A percentile compares a stretch with the other conserved stretches of the same genome.
Conservation (phyloP, 2,888 invertebrate species). For the Diarsia dahlii region DNA sequence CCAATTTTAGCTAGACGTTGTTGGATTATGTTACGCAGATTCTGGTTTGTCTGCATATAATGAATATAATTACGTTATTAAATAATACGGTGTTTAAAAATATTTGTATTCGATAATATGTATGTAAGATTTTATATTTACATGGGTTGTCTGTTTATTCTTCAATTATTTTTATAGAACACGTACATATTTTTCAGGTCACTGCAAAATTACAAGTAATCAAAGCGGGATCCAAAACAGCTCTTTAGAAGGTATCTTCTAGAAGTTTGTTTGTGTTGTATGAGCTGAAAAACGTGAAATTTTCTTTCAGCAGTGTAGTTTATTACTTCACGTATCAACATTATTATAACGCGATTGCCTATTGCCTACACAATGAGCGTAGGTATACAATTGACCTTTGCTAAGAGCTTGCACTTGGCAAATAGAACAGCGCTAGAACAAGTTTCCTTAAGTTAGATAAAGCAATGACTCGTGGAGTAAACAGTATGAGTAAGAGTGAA, state of each 20-base stretch:
- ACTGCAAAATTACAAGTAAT: slow-evolving; percentile 8
- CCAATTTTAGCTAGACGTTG: slow-evolving; percentile 42
- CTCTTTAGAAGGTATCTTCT: neutral
- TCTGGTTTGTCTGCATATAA: slow-evolving; percentile 46
- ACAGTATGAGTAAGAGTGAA: slow-evolving; percentile 81
- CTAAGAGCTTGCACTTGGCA: slow-evolving; percentile 52
- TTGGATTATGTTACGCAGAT: slow-evolving; percentile 36
- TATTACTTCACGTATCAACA: slow-evolving; percentile 8
- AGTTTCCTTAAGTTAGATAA: slow-evolving; percentile 67
- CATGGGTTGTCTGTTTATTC: neutral
- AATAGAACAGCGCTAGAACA: slow-evolving; percentile 59
- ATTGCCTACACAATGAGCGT: slow-evolving; percentile 31
- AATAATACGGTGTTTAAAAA: slow-evolving; percentile 34
- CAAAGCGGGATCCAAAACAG: neutral
- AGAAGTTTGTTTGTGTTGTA: neutral
- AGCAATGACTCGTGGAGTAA: slow-evolving; percentile 70
- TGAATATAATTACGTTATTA: slow-evolving; percentile 49
- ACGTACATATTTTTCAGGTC: neutral
- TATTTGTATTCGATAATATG: slow-evolving; percentile 16
- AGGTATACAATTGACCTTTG: slow-evolving; percentile 47
- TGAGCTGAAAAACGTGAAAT: neutral
- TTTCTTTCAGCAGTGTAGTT: neutral
- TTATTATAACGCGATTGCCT: slow-evolving; percentile 11
- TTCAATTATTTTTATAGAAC: neutral
- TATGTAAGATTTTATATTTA: slow-evolving; percentile 2